Evolutionary conservation across 2,797 vertebrate genomes (phyloP).

Genomic region (Enteromius fasciolatus): DNA sequence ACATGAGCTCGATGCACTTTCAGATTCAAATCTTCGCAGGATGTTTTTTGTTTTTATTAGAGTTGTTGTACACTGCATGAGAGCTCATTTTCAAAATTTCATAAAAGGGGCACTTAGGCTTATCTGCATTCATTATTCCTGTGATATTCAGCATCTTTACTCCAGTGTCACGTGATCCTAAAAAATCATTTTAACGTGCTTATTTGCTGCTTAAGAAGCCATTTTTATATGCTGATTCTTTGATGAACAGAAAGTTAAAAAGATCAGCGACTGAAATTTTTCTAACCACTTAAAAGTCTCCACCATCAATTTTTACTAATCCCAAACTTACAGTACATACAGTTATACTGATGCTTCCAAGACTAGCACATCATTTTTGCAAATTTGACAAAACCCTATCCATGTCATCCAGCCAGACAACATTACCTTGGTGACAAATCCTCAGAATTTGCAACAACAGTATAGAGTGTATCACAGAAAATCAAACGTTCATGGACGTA

Average conservation of each 20-base stretch:
- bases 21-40: too few species aligned
- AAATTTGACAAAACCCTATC: not conserved
- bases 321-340: not conserved
- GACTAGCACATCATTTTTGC: not conserved
- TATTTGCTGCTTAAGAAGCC: not conserved
- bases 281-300: not conserved
- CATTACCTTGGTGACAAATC: not conserved
- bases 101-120: too few species aligned
- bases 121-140: not conserved
- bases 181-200: not conserved
- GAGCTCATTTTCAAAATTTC: too few species aligned
- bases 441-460: not conserved
- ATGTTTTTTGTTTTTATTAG: too few species aligned
- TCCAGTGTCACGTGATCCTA: not conserved
- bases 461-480: not conserved
- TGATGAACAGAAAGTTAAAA: not conserved
- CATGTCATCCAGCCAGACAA: not conserved
- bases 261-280: not conserved
- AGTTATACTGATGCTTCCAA: not conserved
- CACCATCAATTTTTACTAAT: not conserved
- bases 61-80: too few species aligned
- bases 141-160: not conserved
- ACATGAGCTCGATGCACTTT: too few species aligned
- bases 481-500: not conserved
- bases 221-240: not conserved